Conservation (phyloP, 2,888 invertebrate species). For the Cinara cedri region DNA sequence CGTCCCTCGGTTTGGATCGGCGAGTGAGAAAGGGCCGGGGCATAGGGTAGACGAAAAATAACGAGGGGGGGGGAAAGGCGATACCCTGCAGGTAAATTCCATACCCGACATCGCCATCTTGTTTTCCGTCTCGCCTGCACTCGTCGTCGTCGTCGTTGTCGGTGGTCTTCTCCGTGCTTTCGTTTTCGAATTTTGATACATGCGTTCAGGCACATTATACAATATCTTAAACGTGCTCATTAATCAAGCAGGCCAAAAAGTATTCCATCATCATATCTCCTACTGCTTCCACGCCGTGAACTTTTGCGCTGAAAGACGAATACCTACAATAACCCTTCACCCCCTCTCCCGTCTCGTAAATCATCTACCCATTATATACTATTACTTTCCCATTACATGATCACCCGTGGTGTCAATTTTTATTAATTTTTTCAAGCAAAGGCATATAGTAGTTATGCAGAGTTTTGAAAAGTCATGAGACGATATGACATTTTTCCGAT, state of each 20-base stretch:
- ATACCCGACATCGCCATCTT: conserved; percentile 16
- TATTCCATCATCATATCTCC: conserved; percentile 44
- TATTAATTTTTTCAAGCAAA: too few relatives aligned
- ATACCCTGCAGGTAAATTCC: conserved; percentile 32
- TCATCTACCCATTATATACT: too few relatives aligned
- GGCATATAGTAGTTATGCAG: too few relatives aligned
- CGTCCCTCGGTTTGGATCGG: background rate
- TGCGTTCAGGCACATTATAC: conserved; percentile 42
- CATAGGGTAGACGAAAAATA: too few relatives aligned
- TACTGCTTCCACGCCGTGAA: background rate
- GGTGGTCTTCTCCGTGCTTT: background rate
- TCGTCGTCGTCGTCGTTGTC: background rate
- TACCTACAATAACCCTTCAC: background rate
- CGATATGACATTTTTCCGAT: too few relatives aligned
- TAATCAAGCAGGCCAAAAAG: conserved; percentile 40
- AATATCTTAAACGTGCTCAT: conserved; percentile 44
- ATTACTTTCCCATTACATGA: too few relatives aligned
- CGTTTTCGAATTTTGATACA: conserved; percentile 47
- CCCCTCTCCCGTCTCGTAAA: too few relatives aligned
- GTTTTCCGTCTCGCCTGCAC: conserved; percentile 20
- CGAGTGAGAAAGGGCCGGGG: background rate
- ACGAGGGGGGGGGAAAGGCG: background rate
- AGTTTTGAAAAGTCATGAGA: too few relatives aligned
- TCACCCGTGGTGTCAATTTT: too few relatives aligned
- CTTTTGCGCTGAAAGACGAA: background rate